Percentiles rank a stretch among this genome's conserved stretches.
Evolutionary conservation across 2,113 vertebrate genomes (phyloP).

Genomic region (Python bivittatus): DNA sequence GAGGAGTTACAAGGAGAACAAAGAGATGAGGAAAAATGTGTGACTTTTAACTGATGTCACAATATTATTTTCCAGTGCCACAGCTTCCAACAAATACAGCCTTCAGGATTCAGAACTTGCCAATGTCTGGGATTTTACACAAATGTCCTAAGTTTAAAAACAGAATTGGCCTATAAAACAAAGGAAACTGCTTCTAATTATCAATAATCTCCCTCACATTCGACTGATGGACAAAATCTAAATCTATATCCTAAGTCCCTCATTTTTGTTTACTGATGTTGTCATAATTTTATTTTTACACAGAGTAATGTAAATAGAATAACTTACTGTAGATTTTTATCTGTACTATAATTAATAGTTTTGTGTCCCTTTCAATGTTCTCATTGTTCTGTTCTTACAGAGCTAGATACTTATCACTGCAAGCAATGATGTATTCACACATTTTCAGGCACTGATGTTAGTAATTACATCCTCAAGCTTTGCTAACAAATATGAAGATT

Average conservation of each 20-base stretch:
- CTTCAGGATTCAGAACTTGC: constrained; percentile 47
- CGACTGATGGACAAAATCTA: background rate
- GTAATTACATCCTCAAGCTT: background rate
- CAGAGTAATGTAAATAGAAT: background rate
- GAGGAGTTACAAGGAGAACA: constrained; percentile 65
- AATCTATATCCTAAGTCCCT: background rate
- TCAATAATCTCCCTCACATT: constrained; percentile 30
- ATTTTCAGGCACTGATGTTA: background rate
- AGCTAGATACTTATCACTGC: background rate
- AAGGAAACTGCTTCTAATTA: constrained; percentile 4
- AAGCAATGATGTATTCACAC: background rate
- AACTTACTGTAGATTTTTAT: background rate
- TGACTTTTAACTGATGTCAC: constrained; percentile 74
- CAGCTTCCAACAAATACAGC: constrained; percentile 62
- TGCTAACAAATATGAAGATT: background rate
- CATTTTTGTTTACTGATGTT: background rate
- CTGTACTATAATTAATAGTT: background rate
- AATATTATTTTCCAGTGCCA: constrained; percentile 78
- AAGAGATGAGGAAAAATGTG: constrained; percentile 63
- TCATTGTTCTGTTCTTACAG: background rate
- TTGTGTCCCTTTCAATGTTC: background rate
- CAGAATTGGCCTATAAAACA: constrained; percentile 25
- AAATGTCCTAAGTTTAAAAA: constrained; percentile 42
- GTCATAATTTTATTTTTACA: background rate
- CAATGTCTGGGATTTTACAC: constrained; percentile 27